Evolutionary conservation across 2,797 vertebrate species (phyloP).

Genomic region (Melanotaenia boesemani): DNA sequence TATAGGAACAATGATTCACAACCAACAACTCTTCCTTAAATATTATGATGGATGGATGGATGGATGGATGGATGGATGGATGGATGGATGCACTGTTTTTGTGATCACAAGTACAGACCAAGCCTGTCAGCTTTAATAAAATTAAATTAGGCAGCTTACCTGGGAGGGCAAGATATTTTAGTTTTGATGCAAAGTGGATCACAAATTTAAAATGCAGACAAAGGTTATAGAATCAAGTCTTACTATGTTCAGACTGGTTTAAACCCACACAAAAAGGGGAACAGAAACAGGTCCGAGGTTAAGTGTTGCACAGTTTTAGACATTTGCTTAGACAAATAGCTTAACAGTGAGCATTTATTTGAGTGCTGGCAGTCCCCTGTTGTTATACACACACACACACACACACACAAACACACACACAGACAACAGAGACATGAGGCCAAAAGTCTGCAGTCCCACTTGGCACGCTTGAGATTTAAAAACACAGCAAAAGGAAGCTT

Average conservation of each 20-base stretch:
- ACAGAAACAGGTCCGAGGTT: constrained; percentile 48
- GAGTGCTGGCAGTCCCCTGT: constrained; percentile 50
- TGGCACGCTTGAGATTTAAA: constrained; percentile 64
- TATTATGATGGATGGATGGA: too few relatives aligned
- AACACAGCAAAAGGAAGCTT: constrained; percentile 51
- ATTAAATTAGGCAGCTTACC: not conserved
- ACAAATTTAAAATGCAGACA: not conserved
- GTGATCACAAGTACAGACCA: not conserved
- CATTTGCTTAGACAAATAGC: constrained; percentile 60
- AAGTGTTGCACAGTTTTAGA: constrained; percentile 55
- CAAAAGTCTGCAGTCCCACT: constrained; percentile 65
- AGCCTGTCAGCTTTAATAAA: not conserved
- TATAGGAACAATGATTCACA: too few relatives aligned
- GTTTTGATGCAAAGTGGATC: not conserved
- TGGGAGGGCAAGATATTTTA: not conserved
- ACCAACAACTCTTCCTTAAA: too few relatives aligned
- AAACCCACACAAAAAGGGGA: constrained; percentile 21
- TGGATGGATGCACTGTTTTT: not conserved
- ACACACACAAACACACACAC: constrained; percentile 26
- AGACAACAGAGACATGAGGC: constrained; percentile 50
- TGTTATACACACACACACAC: constrained; percentile 40
- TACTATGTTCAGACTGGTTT: constrained; percentile 21
- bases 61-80: too few relatives aligned
- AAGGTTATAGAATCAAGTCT: not conserved
- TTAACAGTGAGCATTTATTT: constrained; percentile 64